Base-by-base conservation (phyloP, 2,113 vertebrate species). In the Hylia prasina region DNA sequence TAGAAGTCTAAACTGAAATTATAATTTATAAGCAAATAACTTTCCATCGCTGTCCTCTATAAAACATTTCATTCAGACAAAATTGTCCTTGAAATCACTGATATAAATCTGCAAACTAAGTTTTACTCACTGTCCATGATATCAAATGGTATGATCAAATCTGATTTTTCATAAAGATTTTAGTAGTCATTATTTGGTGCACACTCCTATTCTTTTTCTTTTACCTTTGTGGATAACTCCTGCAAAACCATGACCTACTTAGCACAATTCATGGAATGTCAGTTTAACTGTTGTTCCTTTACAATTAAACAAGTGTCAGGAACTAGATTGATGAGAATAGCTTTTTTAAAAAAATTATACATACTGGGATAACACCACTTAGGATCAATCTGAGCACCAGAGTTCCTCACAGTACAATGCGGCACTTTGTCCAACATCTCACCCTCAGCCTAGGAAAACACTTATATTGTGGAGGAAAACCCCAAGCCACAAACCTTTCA, bases 401-500 rank as follows among this genome's bases (percentile, higher is more conserved):
- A 70, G 35, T 3, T 87, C 39, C 30, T n/a, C 75, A 48, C 13
- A 75, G 12, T 51, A 48, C 48, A 78, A 27, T n/a, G 20, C 13
- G 71, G 47, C 94, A 71, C 17, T 71, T 20, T 50, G 27, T 47
- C 33, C 64, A 87, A 8, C 14, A 53, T 60, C 50, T 86, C 54
- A 42, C 22, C 17, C n/a, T 80, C 65, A 53, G 51, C 17, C 42
- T 63, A 69, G n/a, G 58, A 90, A 91, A 93, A 60, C 18, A 53
- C 3, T 17, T 2, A 57, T 1, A 44, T 63, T 73, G 73, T 50
- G 40, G 31, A 89, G 44, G 6, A 45, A 87, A 50, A 71, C 0
- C 21, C 2, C 45, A 94, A 80, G 35, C 33, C 82, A 97, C 98
- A 87, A 44, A 99, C 99, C 99, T 99, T 72, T 99, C 99, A 82